Evolutionary conservation across 2,113 vertebrate genomes (phyloP).

Genomic region (Ploceus nigricollis): DNA sequence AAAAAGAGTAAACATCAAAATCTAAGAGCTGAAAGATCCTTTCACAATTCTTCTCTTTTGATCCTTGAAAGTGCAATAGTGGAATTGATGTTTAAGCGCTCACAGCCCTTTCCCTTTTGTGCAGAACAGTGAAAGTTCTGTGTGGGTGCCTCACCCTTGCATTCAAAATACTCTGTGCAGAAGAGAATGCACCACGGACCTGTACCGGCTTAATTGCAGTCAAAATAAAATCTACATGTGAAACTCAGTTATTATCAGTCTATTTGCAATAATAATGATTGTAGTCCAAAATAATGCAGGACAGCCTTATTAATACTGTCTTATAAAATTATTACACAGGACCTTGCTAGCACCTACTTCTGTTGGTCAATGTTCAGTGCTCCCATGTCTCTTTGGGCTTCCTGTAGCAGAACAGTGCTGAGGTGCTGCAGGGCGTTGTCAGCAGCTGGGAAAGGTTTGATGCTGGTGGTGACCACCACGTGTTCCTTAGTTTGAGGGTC

Average conservation of each 20-base stretch:
- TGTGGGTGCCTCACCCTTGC: not conserved
- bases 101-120: not conserved
- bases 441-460: rapidly evolving
- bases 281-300: not conserved
- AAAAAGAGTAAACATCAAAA: not conserved
- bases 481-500: not conserved
- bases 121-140: not conserved
- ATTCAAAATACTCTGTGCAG: rapidly evolving
- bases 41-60: not conserved
- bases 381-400: not conserved
- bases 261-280: not conserved
- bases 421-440: rapidly evolving
- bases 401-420: rapidly evolving
- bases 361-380: rapidly evolving
- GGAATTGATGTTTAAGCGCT: not conserved
- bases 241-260: not conserved
- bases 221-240: rapidly evolving
- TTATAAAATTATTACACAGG: not conserved
- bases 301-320: not conserved
- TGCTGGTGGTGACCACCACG: not conserved
- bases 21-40: not conserved
- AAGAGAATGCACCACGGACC: not conserved
- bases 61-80: not conserved
- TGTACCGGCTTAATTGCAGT: not conserved
- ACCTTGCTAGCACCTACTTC: not conserved